Evolutionary conservation across 2,888 invertebrate species (phyloP), one percentile per base, ranked within the genome.

Genomic region (Gnatocerus cornutus): DNA sequence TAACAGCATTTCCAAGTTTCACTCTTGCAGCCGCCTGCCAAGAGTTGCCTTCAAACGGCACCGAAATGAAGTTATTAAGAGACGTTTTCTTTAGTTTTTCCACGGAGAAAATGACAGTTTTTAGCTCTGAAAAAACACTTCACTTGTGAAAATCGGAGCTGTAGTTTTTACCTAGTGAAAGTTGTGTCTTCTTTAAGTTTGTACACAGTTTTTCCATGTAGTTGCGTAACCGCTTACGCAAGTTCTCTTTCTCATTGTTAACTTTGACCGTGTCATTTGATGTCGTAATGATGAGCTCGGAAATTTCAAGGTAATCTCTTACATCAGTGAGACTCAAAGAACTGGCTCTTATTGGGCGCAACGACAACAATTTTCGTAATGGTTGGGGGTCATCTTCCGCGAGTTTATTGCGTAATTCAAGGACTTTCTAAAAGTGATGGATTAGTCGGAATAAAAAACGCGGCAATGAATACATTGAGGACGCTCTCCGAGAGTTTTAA

Each of bases 11-110:
- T 8, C 56, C 63, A 8, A 71, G n/a, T 50, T 68, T 68, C 13
- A 72, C 56, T 52, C 61, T 67, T 1, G 59, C 70, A 12, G 4
- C 30, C 5, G 14, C 21, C 4, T 67, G 55, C 71, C 69, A 72
- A 2, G 69, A 55, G 21, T 72, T 72, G 2, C 52, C 33, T 9
- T 67, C 68, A 21, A 63, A 69, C 3, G 72, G 72, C 7, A 72
- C 50, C 8, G 62, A 56, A 41, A 68, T 48, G 21, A 41, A 65
- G 43, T 50, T 70, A 13, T 59, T 68, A 4, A 46, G 29, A 1
- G 53, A 62, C 27, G 52, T 72, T 14, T 41, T 63, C 0, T 29
- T 33, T 3, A 72, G 5, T 67, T 61, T 72, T 33, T 68, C 72
- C 5, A 72, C 43, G 2, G 68, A 62, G 5, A 69, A 21, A 6